Evolutionary conservation across 2,888 invertebrate genomes (phyloP), one percentile per base, ranked within the genome.

Genomic region (Camptogramma bilineatum): DNA sequence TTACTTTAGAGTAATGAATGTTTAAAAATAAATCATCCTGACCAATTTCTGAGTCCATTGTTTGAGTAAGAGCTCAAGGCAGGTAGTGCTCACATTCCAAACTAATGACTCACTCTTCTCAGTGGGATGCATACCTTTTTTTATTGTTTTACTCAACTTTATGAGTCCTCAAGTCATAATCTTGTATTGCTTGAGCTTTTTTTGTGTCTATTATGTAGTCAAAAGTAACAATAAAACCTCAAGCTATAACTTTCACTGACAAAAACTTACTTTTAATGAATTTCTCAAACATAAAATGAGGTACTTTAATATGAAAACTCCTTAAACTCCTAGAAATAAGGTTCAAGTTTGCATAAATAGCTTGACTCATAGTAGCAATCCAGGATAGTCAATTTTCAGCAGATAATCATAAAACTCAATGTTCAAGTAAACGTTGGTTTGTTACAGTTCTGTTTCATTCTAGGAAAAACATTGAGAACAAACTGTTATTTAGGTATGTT

Each of bases 21-120:
- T 39, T 39, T 39, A 44, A n/a, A 50, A 31, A 24, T 34, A 16
- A 46, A 46, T 56, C 31, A 47, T 52, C 7, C 55, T 13, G n/a
- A 51, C 52, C 52, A 21, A 59, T 47, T 48, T 48, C 51, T 54
- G 47, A 56, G 21, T 52, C 34, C 44, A 68, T 72, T 71, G 66
- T 71, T 65, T 66, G 56, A 64, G 48, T 61, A 66, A 64, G 53
- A 52, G 62, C 53, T 73, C 70, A 76, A 66, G 65, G 74, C 77
- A 85, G 83, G 83, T 84, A 85, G 79, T 64, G 68, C 55, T 75
- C 66, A 75, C 81, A 89, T 88, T 86, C 88, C 84, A 59, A 56
- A 21, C 10, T 71, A 74, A 82, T 88, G 90, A 88, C 63, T 88
- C 90, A 87, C 62, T 67, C 56, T 68, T 75, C 80, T 74, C 80